Evolutionary conservation across 2,113 vertebrate species (phyloP), one percentile per base, ranked within the genome.

Genomic region (Lathamus discolor): DNA sequence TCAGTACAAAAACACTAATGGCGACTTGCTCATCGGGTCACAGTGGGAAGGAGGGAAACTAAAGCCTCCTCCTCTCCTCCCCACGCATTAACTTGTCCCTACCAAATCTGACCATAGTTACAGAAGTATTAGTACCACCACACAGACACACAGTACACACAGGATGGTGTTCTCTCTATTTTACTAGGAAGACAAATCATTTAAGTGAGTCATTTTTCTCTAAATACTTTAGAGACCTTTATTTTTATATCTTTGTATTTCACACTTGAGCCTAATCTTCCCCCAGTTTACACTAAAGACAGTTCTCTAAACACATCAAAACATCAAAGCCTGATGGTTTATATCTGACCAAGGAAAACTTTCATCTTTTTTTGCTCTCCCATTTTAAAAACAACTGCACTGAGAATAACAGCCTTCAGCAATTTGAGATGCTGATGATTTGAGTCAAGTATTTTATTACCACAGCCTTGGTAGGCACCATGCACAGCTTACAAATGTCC

Each of bases 31-130:
- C 44, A 5, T 10, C 17, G 3, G 46, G 54, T 43, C 46, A 25
- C 52, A 22, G n/a, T 1, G 0, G 27, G 18, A 31, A 29, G 18
- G 20, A 13, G 49, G 41, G 29, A 25, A 29, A 18, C 16, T 72
- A 55, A 52, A 76, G 35, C 29, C 39, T 37, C 46, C 20, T 54
- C 41, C 44, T 22, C 17, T 33, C 22, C 64, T 33, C 13, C 79
- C 22, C n/a, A 23, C 3, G 11, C 25, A 35, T 10, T 1, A 1
- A 9, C 33, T 13, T 3, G 0, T 7, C 17, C 0, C 8, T 4
- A 0, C 52, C 17, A 2, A 27, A 48, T 17, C 25, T 2, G 17
- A 20, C 14, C 17, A 1, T 1, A 9, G 11, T 25, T 8, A 44
- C n/a, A 13, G 9, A 15, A 22, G 2, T 0, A 4, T 14, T 15